A percentile compares a stretch with the other conserved stretches of the same genome.
Evolutionary conservation across 1,140 invertebrate species (phyloP).

Genomic region (Drosophila nigrodunni): DNA sequence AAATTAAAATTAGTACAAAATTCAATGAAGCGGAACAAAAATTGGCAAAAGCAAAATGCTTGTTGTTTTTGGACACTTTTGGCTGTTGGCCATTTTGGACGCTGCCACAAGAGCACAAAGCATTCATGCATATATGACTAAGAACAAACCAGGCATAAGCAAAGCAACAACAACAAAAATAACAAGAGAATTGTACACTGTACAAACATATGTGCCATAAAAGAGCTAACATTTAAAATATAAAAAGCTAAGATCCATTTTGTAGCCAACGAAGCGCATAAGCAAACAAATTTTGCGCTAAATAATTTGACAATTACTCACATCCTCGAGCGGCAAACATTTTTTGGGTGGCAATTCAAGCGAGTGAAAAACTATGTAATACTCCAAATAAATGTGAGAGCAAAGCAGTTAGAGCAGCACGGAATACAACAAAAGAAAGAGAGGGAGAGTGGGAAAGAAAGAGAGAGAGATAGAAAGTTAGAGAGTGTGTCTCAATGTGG

Average conservation of each 20-base stretch:
- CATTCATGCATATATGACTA: conserved; percentile 84
- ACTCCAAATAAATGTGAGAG: conserved; percentile 13
- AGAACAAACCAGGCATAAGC: conserved; percentile 75
- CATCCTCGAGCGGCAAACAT: conserved; percentile 52
- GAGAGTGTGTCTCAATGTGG: conserved; percentile 37
- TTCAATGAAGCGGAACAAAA: conserved; percentile 69
- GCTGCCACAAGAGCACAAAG: conserved; percentile 46
- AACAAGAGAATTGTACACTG: neutral
- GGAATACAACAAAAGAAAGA: conserved; percentile 30
- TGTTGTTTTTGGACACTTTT: conserved; percentile 1
- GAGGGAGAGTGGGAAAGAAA: conserved; percentile 39
- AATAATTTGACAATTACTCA: conserved; percentile 85
- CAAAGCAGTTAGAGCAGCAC: neutral
- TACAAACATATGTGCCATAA: conserved; percentile 9
- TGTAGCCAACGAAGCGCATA: conserved; percentile 73
- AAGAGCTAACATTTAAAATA: conserved; percentile 40
- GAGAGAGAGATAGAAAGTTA: neutral
- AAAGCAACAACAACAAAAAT: conserved; percentile 25
- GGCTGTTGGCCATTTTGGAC: neutral
- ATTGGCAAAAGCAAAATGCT: conserved; percentile 43
- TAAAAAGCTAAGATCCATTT: conserved; percentile 78
- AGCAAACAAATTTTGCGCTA: conserved; percentile 84
- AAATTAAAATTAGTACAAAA: conserved; percentile 38
- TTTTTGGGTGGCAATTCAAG: conserved; percentile 29
- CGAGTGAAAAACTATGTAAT: conserved; percentile 29